phyloP scores from a whole-genome alignment of 2,797 vertebrate species.

The Phalanger gymnotis region DNA sequence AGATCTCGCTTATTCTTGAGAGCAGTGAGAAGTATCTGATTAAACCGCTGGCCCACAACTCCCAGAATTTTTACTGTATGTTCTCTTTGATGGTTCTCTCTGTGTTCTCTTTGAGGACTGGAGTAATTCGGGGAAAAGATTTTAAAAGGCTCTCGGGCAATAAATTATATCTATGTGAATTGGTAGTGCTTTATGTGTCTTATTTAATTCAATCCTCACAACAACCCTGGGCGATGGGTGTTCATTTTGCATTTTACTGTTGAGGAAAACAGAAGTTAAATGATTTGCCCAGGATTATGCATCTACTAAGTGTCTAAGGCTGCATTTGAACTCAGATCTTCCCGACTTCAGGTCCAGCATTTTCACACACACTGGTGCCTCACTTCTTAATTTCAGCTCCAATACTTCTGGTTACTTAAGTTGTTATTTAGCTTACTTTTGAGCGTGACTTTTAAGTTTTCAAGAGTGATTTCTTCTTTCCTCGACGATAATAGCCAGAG shows the following conservation, averaged over 20 bases:
- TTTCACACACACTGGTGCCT: not conserved
- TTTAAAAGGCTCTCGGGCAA: not conserved
- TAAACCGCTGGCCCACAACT: not conserved
- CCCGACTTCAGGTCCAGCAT: not conserved
- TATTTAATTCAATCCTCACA: not conserved
- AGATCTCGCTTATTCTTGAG: constrained; percentile 33
- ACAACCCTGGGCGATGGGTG: not conserved
- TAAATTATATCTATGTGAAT: not conserved
- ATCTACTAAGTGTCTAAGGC: not conserved
- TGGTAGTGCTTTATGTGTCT: not conserved
- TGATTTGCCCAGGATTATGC: not conserved
- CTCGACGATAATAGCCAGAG: not conserved
- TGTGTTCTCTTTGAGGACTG: not conserved
- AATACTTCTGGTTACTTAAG: not conserved
- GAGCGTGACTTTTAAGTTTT: not conserved
- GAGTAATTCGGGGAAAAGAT: not conserved
- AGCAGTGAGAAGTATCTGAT: not conserved
- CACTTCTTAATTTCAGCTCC: not conserved
- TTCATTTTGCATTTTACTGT: not conserved
- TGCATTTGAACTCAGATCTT: not conserved
- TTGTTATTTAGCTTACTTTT: not conserved
- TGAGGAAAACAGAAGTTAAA: not conserved
- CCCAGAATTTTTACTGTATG: constrained; percentile 15
- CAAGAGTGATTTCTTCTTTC: not conserved
- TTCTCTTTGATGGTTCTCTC: constrained; percentile 14